Evolutionary conservation across 1,140 invertebrate species (phyloP), one percentile per base, ranked within the genome.

Genomic region (Megalopta genalis): DNA sequence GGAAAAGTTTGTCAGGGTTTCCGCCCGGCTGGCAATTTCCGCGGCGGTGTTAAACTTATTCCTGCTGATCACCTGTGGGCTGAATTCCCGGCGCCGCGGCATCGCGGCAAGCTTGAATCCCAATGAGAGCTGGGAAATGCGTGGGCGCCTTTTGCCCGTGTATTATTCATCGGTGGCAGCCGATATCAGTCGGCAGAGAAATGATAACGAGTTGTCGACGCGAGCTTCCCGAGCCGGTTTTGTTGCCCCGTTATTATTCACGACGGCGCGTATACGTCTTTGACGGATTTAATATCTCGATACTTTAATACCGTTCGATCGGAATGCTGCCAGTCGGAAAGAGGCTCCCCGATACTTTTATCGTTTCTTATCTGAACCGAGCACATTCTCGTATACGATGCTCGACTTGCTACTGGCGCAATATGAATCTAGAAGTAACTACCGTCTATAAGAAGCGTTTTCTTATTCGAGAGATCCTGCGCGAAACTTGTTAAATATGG

Each of bases 1-100:
- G 68, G 65, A 83, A 88, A 91, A 91, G 88, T 91, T 91, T 90
- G 89, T 90, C 86, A 85, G 82, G 79, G 42, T 77, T 79, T 82
- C 80, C 84, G 76, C 46, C 67, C 66, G 60, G 66, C 73, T 85
- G 86, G 80, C 86, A 78, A 85, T 86, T 88, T 87, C 83, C 81
- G n/a, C 83, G 60, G 57, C 68, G 77, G 65, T 52, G 82, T 78
- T 72, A 83, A 89, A 83, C 69, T 85, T 76, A 82, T 85, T 82
- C 32, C 63, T 23, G 63, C 52, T 85, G 70, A 75, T 75, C 70
- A 60, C 70, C 60, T 49, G 10, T 27, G 37, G 23, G 69, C 71
- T 62, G 69, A 73, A 75, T 64, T 63, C 42, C 54, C 59, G 46
- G 7, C 16, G 60, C 21, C 27, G 3, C n/a, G 18, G 6, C 3